A percentile compares a stretch with the other conserved stretches of the same genome.
phyloP scores from a whole-genome alignment of 2,113 vertebrate species.

The Plestiodon gilberti region DNA sequence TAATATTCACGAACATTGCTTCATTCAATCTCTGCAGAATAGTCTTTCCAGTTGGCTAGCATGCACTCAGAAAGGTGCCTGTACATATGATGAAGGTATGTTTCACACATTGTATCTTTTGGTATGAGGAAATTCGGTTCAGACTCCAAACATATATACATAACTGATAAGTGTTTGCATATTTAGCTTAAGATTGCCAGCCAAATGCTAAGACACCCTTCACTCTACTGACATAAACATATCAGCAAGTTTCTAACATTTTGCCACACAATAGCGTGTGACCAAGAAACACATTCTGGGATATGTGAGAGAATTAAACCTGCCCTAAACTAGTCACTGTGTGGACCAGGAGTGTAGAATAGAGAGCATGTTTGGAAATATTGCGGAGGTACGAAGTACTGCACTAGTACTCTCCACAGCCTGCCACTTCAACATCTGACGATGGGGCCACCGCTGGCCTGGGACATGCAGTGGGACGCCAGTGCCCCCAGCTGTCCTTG shows the following conservation, averaged over 20 bases:
- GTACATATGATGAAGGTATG: slow-evolving; percentile 54
- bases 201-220: slow-evolving; percentile 27
- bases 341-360: too few species aligned
- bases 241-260: not conserved
- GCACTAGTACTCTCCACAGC: too few species aligned
- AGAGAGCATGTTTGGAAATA: too few species aligned
- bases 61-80: slow-evolving; percentile 40
- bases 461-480: not conserved
- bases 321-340: not conserved
- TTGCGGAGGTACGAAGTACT: too few species aligned
- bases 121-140: slow-evolving; percentile 44
- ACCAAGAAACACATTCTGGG: not conserved
- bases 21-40: not conserved
- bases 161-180: slow-evolving; percentile 54
- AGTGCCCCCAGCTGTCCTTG: not conserved
- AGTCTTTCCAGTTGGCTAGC: not conserved
- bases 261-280: not conserved
- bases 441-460: not conserved
- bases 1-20: not conserved
- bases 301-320: not conserved
- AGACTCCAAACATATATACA: slow-evolving; percentile 57
- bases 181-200: slow-evolving; percentile 52
- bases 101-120: slow-evolving; percentile 18
- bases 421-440: not conserved
- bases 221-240: not conserved